phyloP scores from a whole-genome alignment of 2,113 vertebrate species.

The Nesogale talazaci region DNA sequence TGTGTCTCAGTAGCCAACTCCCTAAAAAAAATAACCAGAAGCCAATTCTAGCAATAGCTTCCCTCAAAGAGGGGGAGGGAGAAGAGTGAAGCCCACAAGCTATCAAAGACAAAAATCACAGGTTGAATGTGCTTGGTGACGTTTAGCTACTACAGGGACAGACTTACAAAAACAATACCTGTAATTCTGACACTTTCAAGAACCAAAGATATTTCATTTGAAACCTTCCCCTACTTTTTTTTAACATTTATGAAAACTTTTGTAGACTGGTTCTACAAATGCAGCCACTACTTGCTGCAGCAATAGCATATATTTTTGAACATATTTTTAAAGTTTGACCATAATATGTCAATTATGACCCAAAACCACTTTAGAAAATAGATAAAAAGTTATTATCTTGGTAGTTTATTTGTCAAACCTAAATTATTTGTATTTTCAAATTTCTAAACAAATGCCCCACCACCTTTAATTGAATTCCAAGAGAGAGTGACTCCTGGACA shows the following conservation, averaged over 20 bases:
- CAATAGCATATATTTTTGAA: not conserved
- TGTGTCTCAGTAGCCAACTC: not conserved
- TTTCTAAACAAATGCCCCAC: no score
- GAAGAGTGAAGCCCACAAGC: not conserved
- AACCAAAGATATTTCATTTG: not conserved
- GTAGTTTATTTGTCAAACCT: no score
- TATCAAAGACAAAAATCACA: not conserved
- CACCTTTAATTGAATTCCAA: no score
- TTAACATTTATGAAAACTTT: not conserved
- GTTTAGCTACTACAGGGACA: not conserved
- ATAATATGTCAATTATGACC: no score
- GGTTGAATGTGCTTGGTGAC: not conserved
- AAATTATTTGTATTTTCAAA: no score
- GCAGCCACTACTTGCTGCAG: not conserved
- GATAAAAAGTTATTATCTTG: no score
- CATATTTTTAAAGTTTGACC: no score
- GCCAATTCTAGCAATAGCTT: not conserved
- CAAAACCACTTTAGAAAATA: no score
- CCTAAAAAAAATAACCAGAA: slow-evolving; percentile 40
- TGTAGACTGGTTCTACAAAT: not conserved
- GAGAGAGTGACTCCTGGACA: no score
- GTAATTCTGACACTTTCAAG: not conserved
- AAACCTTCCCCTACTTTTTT: not conserved
- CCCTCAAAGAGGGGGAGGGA: not conserved
- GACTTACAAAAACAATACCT: not conserved